These are phyloP conservation scores for Trogon melanurus DNA, from an alignment of 2,113 vertebrate species.

Conservation along the genomic window DNA sequence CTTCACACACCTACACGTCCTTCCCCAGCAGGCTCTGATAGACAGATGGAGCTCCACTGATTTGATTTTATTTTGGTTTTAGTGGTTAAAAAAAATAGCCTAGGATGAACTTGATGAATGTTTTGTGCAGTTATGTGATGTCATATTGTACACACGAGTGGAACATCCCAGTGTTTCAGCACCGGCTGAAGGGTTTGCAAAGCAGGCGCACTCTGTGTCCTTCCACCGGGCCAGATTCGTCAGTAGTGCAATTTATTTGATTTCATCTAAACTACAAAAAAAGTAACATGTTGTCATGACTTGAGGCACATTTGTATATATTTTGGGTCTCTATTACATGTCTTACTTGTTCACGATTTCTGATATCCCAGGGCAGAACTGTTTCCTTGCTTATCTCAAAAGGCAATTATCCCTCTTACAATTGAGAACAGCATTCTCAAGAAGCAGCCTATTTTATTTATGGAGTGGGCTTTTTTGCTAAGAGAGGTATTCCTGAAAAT, in stretches of 20 bases:
- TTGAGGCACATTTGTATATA: fast-evolving
- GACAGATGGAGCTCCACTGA: neutral
- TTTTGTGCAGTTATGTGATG: neutral
- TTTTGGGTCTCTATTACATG: fast-evolving
- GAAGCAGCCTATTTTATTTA: neutral
- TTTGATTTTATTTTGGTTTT: neutral
- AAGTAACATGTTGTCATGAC: fast-evolving
- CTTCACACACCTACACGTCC: fast-evolving
- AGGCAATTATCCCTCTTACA: neutral
- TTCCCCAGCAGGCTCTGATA: neutral
- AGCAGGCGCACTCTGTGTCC: neutral
- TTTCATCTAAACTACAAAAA: neutral
- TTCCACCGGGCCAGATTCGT: neutral
- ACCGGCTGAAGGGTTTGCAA: neutral
- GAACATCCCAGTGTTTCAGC: neutral
- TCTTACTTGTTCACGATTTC: neutral
- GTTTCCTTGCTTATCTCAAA: neutral
- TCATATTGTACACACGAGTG: fast-evolving
- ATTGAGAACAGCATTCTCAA: neutral
- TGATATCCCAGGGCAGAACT: fast-evolving
- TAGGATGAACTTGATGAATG: neutral
- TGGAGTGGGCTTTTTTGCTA: neutral
- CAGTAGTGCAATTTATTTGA: neutral
- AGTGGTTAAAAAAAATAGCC: neutral
- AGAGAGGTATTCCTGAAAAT: neutral